Conservation (phyloP, 2,113 vertebrate genomes). For the Xerus inauris region DNA sequence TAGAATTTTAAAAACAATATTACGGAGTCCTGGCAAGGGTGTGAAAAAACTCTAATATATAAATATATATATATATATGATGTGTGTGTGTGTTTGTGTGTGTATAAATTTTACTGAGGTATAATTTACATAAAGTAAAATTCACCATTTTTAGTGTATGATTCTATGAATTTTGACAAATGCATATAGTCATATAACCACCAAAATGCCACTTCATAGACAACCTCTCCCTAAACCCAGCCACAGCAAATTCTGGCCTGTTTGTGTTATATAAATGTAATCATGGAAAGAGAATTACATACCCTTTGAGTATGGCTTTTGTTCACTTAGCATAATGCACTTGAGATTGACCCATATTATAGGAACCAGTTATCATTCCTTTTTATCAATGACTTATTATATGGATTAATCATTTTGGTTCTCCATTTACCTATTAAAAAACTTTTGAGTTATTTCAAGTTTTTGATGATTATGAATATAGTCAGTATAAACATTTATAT, state of each 20-base stretch:
- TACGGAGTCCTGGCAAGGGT: background rate
- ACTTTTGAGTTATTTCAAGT: background rate
- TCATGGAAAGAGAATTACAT: background rate
- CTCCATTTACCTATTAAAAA: background rate
- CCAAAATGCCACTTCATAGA: background rate
- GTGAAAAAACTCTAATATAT: background rate
- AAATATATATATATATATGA: background rate
- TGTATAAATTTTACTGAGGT: background rate
- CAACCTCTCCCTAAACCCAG: background rate
- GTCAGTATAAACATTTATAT: background rate
- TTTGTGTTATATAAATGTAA: background rate
- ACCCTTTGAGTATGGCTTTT: background rate
- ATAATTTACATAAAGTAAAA: background rate
- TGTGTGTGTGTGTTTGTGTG: background rate
- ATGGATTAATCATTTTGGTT: background rate
- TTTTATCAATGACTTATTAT: background rate
- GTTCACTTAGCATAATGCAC: background rate
- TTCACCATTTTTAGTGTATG: background rate
- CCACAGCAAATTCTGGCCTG: background rate
- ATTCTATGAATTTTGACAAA: background rate
- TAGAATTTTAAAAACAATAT: background rate
- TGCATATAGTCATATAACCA: background rate
- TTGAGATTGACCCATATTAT: background rate
- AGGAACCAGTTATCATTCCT: background rate
- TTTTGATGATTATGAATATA: background rate